Evolutionary conservation across 2,113 vertebrate genomes (phyloP).

Genomic region (Notiomystis cincta): DNA sequence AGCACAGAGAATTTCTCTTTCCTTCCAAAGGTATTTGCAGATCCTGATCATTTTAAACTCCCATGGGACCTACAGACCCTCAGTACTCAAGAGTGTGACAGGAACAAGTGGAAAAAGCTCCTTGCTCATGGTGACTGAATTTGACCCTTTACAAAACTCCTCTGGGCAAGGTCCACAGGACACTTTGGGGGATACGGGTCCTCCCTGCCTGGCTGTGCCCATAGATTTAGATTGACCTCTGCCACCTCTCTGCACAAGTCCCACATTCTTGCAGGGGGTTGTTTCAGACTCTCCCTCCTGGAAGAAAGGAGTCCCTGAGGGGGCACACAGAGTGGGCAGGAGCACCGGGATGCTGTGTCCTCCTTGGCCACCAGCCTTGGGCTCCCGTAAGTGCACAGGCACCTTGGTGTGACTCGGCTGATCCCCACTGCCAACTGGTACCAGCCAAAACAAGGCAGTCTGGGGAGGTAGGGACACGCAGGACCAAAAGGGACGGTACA

Average conservation of each 20-base stretch:
- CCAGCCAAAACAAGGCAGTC: neutral
- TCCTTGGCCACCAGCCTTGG: neutral
- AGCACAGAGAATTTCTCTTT: neutral
- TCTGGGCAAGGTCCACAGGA: neutral
- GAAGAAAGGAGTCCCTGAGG: neutral
- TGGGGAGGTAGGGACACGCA: neutral
- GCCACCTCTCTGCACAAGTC: neutral
- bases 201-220: neutral
- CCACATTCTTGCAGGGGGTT: neutral
- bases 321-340: neutral
- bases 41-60: neutral
- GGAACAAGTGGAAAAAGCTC: neutral
- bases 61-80: neutral
- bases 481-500: neutral
- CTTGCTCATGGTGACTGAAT: neutral
- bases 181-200: neutral
- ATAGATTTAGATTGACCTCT: neutral
- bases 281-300: neutral
- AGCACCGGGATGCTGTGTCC: fast-evolving
- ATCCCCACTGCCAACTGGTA: fast-evolving
- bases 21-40: neutral
- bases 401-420: neutral
- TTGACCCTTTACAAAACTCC: neutral
- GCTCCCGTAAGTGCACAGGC: neutral
- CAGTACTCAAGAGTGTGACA: neutral